Conservation (phyloP, 2,888 invertebrate genomes). For the Eucriotettix oculatus region DNA sequence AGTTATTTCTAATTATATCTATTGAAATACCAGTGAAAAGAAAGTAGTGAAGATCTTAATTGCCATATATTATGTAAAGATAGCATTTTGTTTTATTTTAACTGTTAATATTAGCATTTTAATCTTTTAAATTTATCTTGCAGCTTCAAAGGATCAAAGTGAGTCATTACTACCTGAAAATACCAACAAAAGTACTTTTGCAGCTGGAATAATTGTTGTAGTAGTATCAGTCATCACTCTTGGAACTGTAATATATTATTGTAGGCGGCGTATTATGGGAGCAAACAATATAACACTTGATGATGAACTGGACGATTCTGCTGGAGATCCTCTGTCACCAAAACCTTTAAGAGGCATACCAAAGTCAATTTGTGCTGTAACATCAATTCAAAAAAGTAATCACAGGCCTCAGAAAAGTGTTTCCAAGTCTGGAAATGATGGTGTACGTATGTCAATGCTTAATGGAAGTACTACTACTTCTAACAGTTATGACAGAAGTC, state of each 20-base stretch:
- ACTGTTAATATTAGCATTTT: too few species aligned
- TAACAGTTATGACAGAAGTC: conserved; percentile 44
- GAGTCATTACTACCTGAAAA: conserved; percentile 12
- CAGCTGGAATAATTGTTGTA: conserved; percentile 36
- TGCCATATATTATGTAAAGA: too few species aligned
- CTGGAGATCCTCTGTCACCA: conserved; percentile 47
- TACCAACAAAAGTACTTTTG: conserved; percentile 34
- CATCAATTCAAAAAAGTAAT: too few species aligned
- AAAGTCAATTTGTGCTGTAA: conserved; percentile 6
- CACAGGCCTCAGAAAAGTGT: too few species aligned
- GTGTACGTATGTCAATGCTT: conserved; percentile 45
- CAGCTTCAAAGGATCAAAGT: too few species aligned
- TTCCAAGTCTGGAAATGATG: conserved; percentile 21
- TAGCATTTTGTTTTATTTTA: too few species aligned
- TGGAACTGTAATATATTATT: conserved; percentile 34
- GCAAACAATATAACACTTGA: conserved; percentile 16
- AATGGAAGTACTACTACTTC: conserved; percentile 39
- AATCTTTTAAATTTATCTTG: too few species aligned
- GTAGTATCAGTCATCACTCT: conserved; percentile 36
- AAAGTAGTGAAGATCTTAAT: too few species aligned
- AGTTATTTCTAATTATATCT: too few species aligned
- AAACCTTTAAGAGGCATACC: conserved; percentile 18
- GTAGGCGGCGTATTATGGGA: conserved; percentile 30
- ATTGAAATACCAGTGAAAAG: too few species aligned
- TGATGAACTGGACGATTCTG: conserved; percentile 41